A percentile compares a stretch with the other conserved stretches of the same genome.
phyloP scores from a whole-genome alignment of 2,888 invertebrate species.

The Tricholauxania praeusta region DNA sequence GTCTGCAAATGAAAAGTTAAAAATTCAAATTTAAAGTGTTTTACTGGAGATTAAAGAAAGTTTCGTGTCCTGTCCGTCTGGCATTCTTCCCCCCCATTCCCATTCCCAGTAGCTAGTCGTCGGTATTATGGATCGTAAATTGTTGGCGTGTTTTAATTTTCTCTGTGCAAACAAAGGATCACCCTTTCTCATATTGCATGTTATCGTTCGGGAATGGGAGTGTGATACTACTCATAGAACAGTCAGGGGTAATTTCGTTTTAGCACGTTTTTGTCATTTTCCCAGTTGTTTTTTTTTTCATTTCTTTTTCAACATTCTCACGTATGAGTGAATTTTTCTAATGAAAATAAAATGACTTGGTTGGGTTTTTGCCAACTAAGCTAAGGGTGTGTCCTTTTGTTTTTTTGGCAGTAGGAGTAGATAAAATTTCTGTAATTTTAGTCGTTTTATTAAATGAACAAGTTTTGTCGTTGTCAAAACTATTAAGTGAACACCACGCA shows the following conservation, averaged over 20 bases:
- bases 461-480: neutral
- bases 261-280: conserved; percentile 35
- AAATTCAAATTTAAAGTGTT: neutral
- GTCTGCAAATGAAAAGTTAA: neutral
- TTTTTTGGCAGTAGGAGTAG: no score
- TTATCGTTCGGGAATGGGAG: no score
- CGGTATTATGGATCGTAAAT: no score
- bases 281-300: no score
- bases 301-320: neutral
- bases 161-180: neutral
- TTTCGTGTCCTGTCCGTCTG: neutral
- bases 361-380: conserved; percentile 4
- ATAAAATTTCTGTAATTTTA: conserved; percentile 2
- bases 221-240: neutral
- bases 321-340: conserved; percentile 19
- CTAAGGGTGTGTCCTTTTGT: conserved; percentile 2
- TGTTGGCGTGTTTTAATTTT: neutral
- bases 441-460: conserved; percentile 5
- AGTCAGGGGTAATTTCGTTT: conserved; percentile 23
- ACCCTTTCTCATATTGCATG: neutral
- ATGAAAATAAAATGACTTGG: conserved; percentile 11
- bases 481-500: no score
- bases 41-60: neutral
- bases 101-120: no score
- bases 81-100: no score